These are phyloP conservation scores for Lasioglossum malachurum DNA, from an alignment of 2,888 invertebrate species.

Conservation along the genomic window DNA sequence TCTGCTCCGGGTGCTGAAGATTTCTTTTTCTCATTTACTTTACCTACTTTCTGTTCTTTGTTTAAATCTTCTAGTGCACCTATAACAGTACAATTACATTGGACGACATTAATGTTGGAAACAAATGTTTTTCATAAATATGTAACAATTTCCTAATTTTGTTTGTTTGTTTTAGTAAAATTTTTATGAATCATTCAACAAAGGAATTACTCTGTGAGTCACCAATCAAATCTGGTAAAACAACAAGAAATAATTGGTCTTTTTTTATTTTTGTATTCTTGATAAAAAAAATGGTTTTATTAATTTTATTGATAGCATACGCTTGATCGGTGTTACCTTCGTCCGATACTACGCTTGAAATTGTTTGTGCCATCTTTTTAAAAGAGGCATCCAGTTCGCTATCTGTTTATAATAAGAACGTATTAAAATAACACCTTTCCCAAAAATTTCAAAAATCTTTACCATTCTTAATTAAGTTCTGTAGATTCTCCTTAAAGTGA, in stretches of 20 bases:
- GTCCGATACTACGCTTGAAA: slow-evolving; percentile 67
- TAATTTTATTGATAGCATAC: too few species aligned
- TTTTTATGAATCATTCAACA: background rate
- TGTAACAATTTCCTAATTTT: background rate
- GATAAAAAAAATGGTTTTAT: too few species aligned
- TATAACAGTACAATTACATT: slow-evolving; percentile 75
- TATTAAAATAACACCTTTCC: background rate
- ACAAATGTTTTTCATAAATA: background rate
- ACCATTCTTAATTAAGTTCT: slow-evolving; percentile 89
- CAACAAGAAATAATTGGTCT: background rate
- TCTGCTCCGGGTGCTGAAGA: slow-evolving; percentile 57
- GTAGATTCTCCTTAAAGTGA: slow-evolving; percentile 91
- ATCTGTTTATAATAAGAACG: background rate
- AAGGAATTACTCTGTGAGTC: background rate
- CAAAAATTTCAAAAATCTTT: background rate
- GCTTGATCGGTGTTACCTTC: slow-evolving; percentile 59
- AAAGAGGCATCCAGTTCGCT: slow-evolving; percentile 84
- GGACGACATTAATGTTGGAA: background rate
- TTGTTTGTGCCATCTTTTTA: slow-evolving; percentile 89
- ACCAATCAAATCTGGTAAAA: background rate
- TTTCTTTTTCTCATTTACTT: slow-evolving; percentile 54
- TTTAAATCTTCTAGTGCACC: slow-evolving; percentile 89
- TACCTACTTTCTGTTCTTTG: slow-evolving; percentile 75
- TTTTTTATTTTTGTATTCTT: too few species aligned
- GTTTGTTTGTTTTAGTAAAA: background rate